phyloP scores from a whole-genome alignment of 2,797 vertebrate genomes.

The Euthynnus affinis region DNA sequence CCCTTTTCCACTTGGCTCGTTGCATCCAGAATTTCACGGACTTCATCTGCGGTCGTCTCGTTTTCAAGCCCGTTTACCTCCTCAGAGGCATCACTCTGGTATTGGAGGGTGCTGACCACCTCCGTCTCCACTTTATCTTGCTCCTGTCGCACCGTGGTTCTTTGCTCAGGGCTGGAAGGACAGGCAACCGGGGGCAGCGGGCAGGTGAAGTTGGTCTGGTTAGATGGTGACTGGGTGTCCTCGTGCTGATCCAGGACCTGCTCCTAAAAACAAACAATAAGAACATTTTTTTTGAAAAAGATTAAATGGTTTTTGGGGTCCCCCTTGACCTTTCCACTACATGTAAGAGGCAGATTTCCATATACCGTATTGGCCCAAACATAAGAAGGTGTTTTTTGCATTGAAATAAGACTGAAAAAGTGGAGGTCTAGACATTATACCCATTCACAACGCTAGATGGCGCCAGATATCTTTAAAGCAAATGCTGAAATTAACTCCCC shows the following conservation, averaged over 20 bases:
- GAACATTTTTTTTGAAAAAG: neutral
- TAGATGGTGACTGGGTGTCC: slow-evolving; percentile 25
- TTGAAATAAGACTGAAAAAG: too few species aligned
- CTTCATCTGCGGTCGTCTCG: neutral
- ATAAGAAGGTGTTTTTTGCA: too few species aligned
- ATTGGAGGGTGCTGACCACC: accelerated
- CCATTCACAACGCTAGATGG: too few species aligned
- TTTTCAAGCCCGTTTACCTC: slow-evolving; percentile 5
- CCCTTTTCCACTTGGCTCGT: slow-evolving; percentile 8
- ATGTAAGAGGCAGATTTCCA: too few species aligned
- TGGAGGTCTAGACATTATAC: too few species aligned
- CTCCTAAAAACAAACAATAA: slow-evolving; percentile 53
- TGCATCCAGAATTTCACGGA: slow-evolving; percentile 20
- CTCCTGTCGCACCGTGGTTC: slow-evolving; percentile 33
- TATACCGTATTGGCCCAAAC: too few species aligned
- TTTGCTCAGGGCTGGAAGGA: slow-evolving; percentile 39
- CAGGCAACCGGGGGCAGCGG: slow-evolving; percentile 59
- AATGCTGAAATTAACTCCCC: too few species aligned
- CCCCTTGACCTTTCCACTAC: neutral
- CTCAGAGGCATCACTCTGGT: neutral
- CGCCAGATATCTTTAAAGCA: too few species aligned
- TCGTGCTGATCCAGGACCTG: slow-evolving; percentile 42
- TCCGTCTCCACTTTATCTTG: slow-evolving; percentile 23
- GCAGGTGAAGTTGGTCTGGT: slow-evolving; percentile 67
- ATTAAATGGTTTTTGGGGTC: too few species aligned